Evolutionary conservation across 2,888 invertebrate genomes (phyloP), one percentile per base, ranked within the genome.

Genomic region (Dasysyrphus albostriatus): DNA sequence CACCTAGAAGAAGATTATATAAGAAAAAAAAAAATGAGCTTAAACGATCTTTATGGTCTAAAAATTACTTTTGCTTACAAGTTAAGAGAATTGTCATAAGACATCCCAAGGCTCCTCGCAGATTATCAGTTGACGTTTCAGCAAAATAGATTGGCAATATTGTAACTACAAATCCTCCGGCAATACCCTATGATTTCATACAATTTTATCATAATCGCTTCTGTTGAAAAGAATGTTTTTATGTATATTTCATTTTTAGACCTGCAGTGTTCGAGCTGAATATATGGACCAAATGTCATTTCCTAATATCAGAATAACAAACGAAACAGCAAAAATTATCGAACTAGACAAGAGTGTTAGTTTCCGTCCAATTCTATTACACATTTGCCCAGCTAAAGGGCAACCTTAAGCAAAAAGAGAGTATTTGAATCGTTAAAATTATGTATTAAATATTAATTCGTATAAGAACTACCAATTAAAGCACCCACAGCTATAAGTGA

Each of bases 121-220:
- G 94, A 34, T 96, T 95, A 81, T 96, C 95, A 88, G 96, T 96
- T 8, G 97, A 94, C 54, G 97, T 96, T 92, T 98, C 98, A 44
- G 97, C 96, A 83, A 97, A 95, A 92, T 98, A 98, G 94, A 97
- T 96, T 0, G 98, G 97, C 94, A 0, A 96, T 94, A 0, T n/a
- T 29, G 96, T 95, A 92, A 12, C 95, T n/a, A n/a, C 93, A 90
- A 95, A 94, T 0, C 96, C 96, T 0, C 95, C 94, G 0, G 94
- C 95, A 0, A 95, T 89, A 56, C 97, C 96, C 91, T 89, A n/a
- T 10, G 10, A 58, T 0, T 51, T 12, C 12, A 8, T 24, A 6
- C 5, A 19, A 10, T 5, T 51, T 2, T 3, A 19, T 7, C 2
- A 12, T 12, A n/a, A n/a, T n/a, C n/a, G 19, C 12, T 24, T 24